Evolutionary conservation across 2,113 vertebrate genomes (phyloP), one percentile per base, ranked within the genome.

Genomic region (Empidonax traillii): DNA sequence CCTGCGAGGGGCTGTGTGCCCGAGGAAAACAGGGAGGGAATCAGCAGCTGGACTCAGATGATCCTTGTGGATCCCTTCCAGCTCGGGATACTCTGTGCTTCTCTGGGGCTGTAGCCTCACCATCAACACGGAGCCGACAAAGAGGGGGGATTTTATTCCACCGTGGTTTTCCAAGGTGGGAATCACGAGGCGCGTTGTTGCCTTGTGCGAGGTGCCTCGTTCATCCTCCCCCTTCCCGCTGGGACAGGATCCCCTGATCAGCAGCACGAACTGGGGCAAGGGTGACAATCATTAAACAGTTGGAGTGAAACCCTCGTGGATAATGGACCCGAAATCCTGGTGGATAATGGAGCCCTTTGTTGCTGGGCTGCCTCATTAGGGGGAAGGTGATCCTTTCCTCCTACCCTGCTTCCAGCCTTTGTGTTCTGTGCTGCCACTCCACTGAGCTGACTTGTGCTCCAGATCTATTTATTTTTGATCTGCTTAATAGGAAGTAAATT

Each of bases 91-190:
- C 27, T 77, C 41, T 49, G 63, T 62, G 63, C 23, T 56, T 69
- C 25, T 55, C 20, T 28, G 63, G 20, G 28, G 7, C 23, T 33
- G 44, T 20, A n/a, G 49, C 51, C 22, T 81, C 44, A 4, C 14
- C 51, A 0, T 3, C 28, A 6, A 33, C 30, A 1, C 4, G 1
- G 9, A 22, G 69, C 20, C 0, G 6, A 59, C 52, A 10, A 43
- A 13, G 44, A 21, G 28, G 41, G 24, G 14, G 43, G 12, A 18
- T 51, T 52, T 8, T 12, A 23, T 23, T 77, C 51, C 44, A 14
- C 39, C 20, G 0, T 10, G 9, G 27, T 14, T 67, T 49, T 30
- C 3, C 8, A 59, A 12, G 2, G 1, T 8, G 1, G 5, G 22
- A 61, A 5, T 4, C 1, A 1, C 58, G 25, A 12, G 25, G 35